Base-by-base conservation (phyloP, 2,113 vertebrate genomes). In the Peromyscus californicus region DNA sequence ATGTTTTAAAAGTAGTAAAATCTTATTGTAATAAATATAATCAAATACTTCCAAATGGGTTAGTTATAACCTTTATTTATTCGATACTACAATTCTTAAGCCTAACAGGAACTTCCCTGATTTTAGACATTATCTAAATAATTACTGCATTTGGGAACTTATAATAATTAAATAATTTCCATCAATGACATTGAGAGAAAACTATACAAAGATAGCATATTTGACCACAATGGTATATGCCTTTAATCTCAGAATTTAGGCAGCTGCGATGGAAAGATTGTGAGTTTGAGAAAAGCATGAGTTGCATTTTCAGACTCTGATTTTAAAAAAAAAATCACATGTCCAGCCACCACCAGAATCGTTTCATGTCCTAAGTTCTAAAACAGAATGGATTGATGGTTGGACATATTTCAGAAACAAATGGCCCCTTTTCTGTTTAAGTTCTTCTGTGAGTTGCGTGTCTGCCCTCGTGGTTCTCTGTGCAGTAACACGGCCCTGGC, bases 1-100 rank as follows among this genome's bases (percentile, higher is more conserved):
- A 21, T 79, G 67, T 94, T 85, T 74, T 82, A 29, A 26, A 83
- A 90, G 26, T 57, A n/a, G 3, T 70, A 97, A 97, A 89, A 31
- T 16, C 4, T 65, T 45, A 85, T 11, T 31, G 39, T 42, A 96
- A 89, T 63, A 74, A 90, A 88, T 61, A 24, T 42, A 93, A 74
- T 19, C 39, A 45, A 83, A 45, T 83, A 45, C 19, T 78, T 91
- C 42, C 42, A 87, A 69, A 54, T n/a, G 2, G 3, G 4, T 93
- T 87, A 21, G 8, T 15, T 70, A 57, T 86, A 29, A 42, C 3
- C 5, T 82, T 90, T 91, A n/a, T 51, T 42, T 11, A 48, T n/a
- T 90, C 4, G 19, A 69, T 17, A 63, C 31, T n/a, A 36, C 13
- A 59, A 54, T 69, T 88, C 51, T 54, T n/a, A 85, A 79, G 1